A percentile compares a stretch with the other conserved stretches of the same genome.
phyloP scores from a whole-genome alignment of 2,113 vertebrate species.

The Halichoeres trimaculatus region DNA sequence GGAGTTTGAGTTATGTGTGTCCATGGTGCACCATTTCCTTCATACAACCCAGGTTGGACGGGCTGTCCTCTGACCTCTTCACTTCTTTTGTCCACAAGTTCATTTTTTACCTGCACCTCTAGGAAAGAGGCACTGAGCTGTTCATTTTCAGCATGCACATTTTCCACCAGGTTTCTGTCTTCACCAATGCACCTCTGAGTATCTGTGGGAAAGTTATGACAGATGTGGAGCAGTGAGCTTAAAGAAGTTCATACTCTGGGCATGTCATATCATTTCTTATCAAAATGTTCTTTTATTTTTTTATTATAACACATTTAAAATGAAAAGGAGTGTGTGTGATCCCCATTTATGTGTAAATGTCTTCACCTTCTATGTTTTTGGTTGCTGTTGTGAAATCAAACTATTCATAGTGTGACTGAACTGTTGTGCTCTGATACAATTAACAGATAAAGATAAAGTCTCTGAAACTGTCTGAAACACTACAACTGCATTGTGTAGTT shows the following conservation, averaged over 20 bases:
- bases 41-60: neutral
- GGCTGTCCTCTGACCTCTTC: neutral
- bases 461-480: no score
- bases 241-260: neutral
- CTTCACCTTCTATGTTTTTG: no score
- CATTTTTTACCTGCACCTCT: conserved; percentile 63
- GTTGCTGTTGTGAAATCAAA: no score
- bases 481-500: no score
- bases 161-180: conserved; percentile 18
- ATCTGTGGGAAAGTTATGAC: conserved; percentile 47
- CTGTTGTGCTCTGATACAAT: no score
- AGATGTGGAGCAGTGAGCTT: neutral
- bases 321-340: no score
- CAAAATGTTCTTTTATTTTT: no score
- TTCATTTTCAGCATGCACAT: neutral
- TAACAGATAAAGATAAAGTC: no score
- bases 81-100: conserved; percentile 29
- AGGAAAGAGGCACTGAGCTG: neutral
- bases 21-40: conserved; percentile 25
- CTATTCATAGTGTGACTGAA: no score
- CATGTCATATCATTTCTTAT: neutral
- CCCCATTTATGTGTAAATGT: no score
- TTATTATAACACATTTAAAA: no score
- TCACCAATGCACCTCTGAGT: conserved; percentile 1
- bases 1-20: neutral